These are phyloP conservation scores for Corvus hawaiiensis DNA, from an alignment of 2,113 vertebrate species.

Conservation along the genomic window DNA sequence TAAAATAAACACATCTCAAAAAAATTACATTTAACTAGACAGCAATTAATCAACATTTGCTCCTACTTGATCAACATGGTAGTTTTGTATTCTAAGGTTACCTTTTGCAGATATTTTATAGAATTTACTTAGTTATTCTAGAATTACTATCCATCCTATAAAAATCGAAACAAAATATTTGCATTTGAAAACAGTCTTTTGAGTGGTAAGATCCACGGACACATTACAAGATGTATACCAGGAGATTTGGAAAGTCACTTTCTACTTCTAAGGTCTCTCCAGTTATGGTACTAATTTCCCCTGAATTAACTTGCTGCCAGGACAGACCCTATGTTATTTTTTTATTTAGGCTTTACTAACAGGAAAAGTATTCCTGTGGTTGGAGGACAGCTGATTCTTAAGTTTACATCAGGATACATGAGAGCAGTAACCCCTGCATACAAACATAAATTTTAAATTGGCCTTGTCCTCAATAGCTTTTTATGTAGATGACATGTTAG, in stretches of 20 bases:
- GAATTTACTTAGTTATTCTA: neutral
- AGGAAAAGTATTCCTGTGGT: neutral
- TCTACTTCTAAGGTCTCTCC: neutral
- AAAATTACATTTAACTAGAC: neutral
- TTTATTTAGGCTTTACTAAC: neutral
- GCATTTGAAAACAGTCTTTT: neutral
- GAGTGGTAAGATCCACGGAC: neutral
- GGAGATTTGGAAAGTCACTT: neutral
- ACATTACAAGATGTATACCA: neutral
- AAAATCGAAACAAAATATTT: neutral
- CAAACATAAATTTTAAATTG: neutral
- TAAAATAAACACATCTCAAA: slow-evolving; percentile 58
- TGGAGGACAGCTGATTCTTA: neutral
- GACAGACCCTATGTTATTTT: neutral
- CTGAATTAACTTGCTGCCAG: neutral
- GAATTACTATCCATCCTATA: neutral
- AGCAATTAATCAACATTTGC: neutral
- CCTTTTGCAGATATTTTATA: neutral
- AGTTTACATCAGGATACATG: neutral
- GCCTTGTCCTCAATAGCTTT: neutral
- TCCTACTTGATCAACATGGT: neutral
- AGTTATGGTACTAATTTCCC: neutral
- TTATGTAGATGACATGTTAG: neutral
- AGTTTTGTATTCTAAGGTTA: neutral
- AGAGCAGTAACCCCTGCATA: neutral